A percentile compares a stretch with the other conserved stretches of the same genome.
Evolutionary conservation across 2,888 invertebrate species (phyloP).

Genomic region (Xylophagus ater): DNA sequence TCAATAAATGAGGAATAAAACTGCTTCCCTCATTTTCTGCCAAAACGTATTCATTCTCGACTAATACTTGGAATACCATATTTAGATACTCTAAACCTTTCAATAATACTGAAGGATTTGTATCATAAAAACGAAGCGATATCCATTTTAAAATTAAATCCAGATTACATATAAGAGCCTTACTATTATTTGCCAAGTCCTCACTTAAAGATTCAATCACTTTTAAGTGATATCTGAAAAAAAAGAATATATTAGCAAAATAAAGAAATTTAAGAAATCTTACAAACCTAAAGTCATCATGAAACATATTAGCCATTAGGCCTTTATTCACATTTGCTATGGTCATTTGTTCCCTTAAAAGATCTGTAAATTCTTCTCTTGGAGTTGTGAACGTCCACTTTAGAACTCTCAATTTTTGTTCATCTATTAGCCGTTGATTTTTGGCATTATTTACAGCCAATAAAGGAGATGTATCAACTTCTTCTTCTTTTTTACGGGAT

Average conservation of each 20-base stretch:
- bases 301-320: slow-evolving; percentile 85
- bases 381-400: slow-evolving; percentile 95
- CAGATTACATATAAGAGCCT: slow-evolving; percentile 76
- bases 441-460: slow-evolving; percentile 76
- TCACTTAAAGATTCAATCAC: slow-evolving; percentile 84
- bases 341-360: slow-evolving; percentile 82
- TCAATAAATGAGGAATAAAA: slow-evolving; percentile 88
- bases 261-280: neutral
- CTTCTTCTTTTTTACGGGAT: slow-evolving; percentile 70
- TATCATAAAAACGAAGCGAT: slow-evolving; percentile 93
- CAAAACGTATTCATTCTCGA: slow-evolving; percentile 72
- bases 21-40: slow-evolving; percentile 83
- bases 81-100: slow-evolving; percentile 90
- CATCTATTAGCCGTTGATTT: slow-evolving; percentile 86
- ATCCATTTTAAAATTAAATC: slow-evolving; percentile 95
- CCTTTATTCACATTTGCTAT: slow-evolving; percentile 78
- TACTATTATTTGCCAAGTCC: slow-evolving; percentile 65
- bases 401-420: slow-evolving; percentile 81
- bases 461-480: slow-evolving; percentile 67
- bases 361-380: slow-evolving; percentile 84
- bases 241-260: neutral
- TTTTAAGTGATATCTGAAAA: slow-evolving; percentile 78
- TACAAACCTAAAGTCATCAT: slow-evolving; percentile 49
- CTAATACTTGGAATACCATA: slow-evolving; percentile 68
- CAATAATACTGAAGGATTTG: slow-evolving; percentile 92